phyloP scores from a whole-genome alignment of 2,113 vertebrate genomes.

The Cercocebus atys region DNA sequence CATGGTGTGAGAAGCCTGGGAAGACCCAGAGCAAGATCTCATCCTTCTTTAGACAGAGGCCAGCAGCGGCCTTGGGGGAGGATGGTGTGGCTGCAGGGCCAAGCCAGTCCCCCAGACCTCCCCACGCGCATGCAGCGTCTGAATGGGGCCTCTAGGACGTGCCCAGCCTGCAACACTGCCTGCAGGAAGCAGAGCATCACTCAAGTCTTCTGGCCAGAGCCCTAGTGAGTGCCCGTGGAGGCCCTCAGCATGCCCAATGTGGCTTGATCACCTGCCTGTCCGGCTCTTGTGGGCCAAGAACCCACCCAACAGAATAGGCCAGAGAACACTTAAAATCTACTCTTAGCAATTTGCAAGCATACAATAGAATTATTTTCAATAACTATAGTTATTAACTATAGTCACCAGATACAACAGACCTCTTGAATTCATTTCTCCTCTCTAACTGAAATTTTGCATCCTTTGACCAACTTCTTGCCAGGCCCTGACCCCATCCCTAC shows the following conservation, averaged over 20 bases:
- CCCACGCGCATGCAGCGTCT: neutral
- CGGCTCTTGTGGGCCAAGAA: neutral
- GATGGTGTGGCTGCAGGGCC: neutral
- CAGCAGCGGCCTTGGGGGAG: neutral
- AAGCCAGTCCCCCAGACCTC: neutral
- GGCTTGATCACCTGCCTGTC: neutral
- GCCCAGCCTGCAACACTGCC: constrained; percentile 62
- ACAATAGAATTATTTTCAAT: neutral
- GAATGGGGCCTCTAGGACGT: constrained; percentile 63
- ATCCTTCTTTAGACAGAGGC: constrained; percentile 37
- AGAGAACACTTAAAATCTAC: neutral
- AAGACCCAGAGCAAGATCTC: constrained; percentile 65
- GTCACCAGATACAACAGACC: neutral
- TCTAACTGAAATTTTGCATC: neutral
- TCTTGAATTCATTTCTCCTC: neutral
- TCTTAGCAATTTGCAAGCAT: neutral
- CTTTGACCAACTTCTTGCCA: neutral
- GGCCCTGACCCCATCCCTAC: neutral
- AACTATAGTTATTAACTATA: neutral
- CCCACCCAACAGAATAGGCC: neutral
- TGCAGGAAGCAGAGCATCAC: constrained; percentile 73
- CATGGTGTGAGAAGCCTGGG: neutral
- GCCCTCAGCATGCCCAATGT: accelerated
- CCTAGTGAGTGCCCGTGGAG: neutral
- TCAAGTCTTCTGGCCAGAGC: constrained; percentile 75